phyloP scores from a whole-genome alignment of 1,140 invertebrate genomes.

The Aricia agestis region DNA sequence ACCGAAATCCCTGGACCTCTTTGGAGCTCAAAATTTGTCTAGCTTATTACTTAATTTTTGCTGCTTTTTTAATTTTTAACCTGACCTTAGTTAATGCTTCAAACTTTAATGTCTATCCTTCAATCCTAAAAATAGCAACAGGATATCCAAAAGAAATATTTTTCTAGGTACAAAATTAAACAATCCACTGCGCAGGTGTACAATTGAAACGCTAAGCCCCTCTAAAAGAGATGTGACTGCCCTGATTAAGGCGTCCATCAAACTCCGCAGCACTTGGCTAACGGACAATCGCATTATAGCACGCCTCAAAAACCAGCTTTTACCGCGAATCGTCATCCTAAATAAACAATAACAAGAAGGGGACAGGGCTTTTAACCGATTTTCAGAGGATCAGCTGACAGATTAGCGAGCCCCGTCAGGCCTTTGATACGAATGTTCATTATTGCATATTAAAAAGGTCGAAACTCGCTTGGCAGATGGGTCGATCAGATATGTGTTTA shows the following conservation, averaged over 20 bases:
- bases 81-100: too few relatives aligned
- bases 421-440: constrained; percentile 32
- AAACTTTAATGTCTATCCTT: not conserved
- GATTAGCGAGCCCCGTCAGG: constrained; percentile 64
- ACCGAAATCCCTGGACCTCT: not conserved
- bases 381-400: constrained; percentile 70
- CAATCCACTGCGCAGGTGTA: constrained; percentile 17
- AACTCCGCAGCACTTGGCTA: constrained; percentile 42
- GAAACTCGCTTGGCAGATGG: constrained; percentile 42
- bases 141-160: not conserved
- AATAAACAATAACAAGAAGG: constrained; percentile 72
- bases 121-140: not conserved
- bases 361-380: constrained; percentile 69
- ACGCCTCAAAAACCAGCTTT: constrained; percentile 69
- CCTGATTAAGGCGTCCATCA: constrained; percentile 27
- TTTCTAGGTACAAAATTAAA: not conserved
- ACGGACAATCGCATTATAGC: constrained; percentile 65
- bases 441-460: constrained; percentile 29
- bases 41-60: not conserved
- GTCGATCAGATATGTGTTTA: constrained; percentile 55
- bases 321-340: constrained; percentile 67
- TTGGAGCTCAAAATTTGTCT: not conserved
- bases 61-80: too few relatives aligned
- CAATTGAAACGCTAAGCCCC: constrained; percentile 7
- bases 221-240: constrained; percentile 12